Percentiles rank a stretch among this genome's conserved stretches.
Conservation (phyloP, 2,113 vertebrate species). For the Bos taurus region DNA sequence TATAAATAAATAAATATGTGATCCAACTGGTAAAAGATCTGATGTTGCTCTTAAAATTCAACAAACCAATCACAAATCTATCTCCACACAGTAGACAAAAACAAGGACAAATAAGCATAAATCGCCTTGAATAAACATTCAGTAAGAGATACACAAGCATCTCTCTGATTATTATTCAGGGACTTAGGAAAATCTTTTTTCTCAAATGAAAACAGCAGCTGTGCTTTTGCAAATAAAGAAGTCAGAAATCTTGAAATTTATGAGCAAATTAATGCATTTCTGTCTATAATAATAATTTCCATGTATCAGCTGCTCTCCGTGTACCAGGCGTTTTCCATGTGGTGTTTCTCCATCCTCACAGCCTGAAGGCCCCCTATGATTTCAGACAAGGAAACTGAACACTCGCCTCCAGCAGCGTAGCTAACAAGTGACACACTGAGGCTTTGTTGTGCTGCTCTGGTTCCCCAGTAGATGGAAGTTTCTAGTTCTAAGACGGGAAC, state of each 20-base stretch:
- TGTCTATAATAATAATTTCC: neutral
- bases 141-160: neutral
- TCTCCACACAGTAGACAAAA: neutral
- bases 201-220: neutral
- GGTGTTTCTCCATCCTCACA: neutral
- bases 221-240: neutral
- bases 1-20: neutral
- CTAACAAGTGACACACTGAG: neutral
- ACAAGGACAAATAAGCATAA: neutral
- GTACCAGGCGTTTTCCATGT: neutral
- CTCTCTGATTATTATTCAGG: neutral
- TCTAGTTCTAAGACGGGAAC: neutral
- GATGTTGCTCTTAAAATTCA: conserved; percentile 16
- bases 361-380: neutral
- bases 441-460: neutral
- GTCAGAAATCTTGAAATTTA: neutral
- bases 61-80: neutral
- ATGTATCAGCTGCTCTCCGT: neutral
- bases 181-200: neutral
- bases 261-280: neutral
- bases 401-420: neutral
- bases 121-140: neutral
- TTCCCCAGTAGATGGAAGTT: neutral
- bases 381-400: neutral
- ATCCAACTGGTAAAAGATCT: neutral